Conservation (phyloP, 2,888 invertebrate species). For the Luperina nickerlii region DNA sequence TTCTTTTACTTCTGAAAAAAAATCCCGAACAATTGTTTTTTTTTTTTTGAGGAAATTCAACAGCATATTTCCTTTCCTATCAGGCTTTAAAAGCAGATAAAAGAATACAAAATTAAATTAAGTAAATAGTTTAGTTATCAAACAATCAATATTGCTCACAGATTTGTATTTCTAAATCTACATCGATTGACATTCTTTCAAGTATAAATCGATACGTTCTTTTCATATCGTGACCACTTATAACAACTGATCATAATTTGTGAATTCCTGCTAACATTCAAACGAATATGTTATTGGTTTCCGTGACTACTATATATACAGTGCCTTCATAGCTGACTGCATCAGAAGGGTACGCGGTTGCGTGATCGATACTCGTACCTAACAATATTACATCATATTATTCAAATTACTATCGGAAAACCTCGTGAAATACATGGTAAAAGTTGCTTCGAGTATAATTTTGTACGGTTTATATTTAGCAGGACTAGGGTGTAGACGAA, state of each 20-base stretch:
- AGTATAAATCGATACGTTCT: constrained; percentile 4
- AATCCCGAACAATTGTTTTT: background rate
- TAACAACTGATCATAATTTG: constrained; percentile 38
- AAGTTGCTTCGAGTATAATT: constrained; percentile 22
- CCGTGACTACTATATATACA: constrained; percentile 52
- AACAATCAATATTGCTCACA: background rate
- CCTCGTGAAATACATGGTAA: constrained; percentile 37
- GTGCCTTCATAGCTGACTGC: constrained; percentile 17
- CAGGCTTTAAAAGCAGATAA: too few species aligned
- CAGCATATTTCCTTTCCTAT: background rate
- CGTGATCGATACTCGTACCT: constrained; percentile 49
- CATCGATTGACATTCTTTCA: background rate
- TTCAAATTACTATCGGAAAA: constrained; percentile 61
- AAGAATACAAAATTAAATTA: background rate
- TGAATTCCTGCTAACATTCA: constrained; percentile 39
- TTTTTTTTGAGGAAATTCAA: background rate
- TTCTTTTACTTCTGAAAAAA: background rate
- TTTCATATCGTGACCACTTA: constrained; percentile 45
- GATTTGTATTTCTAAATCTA: background rate
- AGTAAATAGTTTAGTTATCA: background rate
- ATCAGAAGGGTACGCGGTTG: constrained; percentile 42
- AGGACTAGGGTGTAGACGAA: background rate
- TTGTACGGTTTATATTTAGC: constrained; percentile 26
- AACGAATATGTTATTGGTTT: constrained; percentile 60
- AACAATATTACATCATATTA: constrained; percentile 61